Evolutionary conservation across 2,797 vertebrate species (phyloP).

Genomic region (Sylvilagus floridanus): DNA sequence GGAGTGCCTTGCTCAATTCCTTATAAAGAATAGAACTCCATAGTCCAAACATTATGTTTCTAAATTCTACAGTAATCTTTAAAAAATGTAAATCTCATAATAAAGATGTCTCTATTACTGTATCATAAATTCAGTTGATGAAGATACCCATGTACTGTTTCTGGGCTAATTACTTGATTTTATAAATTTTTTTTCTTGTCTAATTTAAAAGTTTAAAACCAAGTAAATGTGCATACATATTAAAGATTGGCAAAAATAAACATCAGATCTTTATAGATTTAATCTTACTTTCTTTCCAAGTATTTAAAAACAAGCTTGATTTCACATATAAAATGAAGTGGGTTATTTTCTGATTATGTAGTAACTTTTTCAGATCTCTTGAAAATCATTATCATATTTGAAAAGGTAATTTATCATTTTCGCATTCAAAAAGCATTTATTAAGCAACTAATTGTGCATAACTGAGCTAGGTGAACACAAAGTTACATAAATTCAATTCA

Average conservation of each 20-base stretch:
- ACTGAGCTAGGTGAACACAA: not conserved
- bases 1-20: not conserved
- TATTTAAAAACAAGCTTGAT: constrained; percentile 56
- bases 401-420: constrained; percentile 65
- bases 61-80: constrained; percentile 2
- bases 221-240: not conserved
- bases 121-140: not conserved
- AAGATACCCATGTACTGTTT: not conserved
- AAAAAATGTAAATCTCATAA: constrained; percentile 27
- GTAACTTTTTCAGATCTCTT: constrained; percentile 40
- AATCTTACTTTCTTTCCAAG: constrained; percentile 32
- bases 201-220: constrained; percentile 21
- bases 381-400: not conserved
- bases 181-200: not conserved
- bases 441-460: constrained; percentile 39
- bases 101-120: not conserved
- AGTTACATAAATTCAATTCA: constrained; percentile 17
- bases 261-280: not conserved
- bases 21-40: not conserved
- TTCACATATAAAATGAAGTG: not conserved
- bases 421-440: constrained; percentile 17
- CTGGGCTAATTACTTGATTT: not conserved
- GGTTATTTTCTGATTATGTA: constrained; percentile 26
- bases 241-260: constrained; percentile 46
- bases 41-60: not conserved